These are phyloP conservation scores for Danio choprae DNA, from an alignment of 2,797 vertebrate species.

Conservation along the genomic window DNA sequence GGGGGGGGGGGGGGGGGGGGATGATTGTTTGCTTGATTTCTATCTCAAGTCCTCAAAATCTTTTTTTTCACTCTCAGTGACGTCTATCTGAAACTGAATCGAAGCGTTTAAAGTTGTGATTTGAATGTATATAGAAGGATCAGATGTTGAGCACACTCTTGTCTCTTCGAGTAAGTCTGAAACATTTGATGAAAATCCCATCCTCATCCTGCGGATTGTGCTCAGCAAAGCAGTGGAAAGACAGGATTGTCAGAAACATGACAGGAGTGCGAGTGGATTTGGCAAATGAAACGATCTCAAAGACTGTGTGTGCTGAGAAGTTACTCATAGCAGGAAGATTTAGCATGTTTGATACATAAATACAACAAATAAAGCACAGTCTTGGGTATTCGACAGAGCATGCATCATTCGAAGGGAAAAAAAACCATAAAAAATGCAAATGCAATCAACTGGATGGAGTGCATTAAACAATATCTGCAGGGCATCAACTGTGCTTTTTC, in stretches of 20 bases:
- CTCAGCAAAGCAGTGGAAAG: conserved; percentile 6
- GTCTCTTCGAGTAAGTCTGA: conserved; percentile 23
- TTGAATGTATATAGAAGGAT: conserved; percentile 33
- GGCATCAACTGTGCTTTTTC: conserved; percentile 18
- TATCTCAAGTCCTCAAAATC: neutral
- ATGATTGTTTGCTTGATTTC: neutral
- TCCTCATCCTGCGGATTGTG: conserved; percentile 15
- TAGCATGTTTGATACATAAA: neutral
- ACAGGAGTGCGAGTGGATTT: conserved; percentile 16
- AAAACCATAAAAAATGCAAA: neutral
- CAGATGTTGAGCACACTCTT: conserved; percentile 38
- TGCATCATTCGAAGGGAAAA: neutral
- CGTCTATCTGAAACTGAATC: neutral
- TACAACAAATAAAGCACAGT: neutral
- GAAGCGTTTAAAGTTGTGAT: conserved; percentile 38
- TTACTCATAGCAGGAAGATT: neutral
- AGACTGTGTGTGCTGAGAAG: conserved; percentile 1
- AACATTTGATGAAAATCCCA: conserved; percentile 24
- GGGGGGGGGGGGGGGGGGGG: no score
- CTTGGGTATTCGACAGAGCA: neutral
- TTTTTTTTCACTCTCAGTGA: conserved; percentile 10
- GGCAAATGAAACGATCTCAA: conserved; percentile 9
- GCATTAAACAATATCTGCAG: conserved; percentile 52
- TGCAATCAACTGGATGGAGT: conserved; percentile 52
- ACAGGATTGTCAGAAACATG: conserved; percentile 26